Base-by-base conservation (phyloP, 2,797 vertebrate species). In the Schizopygopsis pylzovi region DNA sequence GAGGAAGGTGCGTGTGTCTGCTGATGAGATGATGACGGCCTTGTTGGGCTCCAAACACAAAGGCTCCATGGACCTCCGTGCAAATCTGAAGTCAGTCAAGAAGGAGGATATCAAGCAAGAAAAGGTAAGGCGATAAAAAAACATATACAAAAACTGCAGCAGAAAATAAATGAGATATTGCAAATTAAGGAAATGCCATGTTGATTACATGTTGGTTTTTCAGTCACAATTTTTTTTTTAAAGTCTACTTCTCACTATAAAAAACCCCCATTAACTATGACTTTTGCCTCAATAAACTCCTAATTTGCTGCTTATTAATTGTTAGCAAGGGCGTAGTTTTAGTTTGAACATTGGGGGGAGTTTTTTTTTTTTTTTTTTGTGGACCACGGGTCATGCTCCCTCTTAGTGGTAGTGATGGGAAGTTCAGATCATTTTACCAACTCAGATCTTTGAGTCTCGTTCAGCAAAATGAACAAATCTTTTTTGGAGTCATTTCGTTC, bases 41-140 rank as follows among this genome's bases (percentile, higher is more conserved):
- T 93, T 96, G 11, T 93, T 96, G 86, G 96, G 96, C 81, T 96
- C 95, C 89, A 96, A 96, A 84, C 96, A 96, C 92, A 96, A 96
- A 86, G 94, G 94, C 87, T 96, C 95, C 4, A 95, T 96, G 95
- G 96, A 96, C 88, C 94, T 96, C 33, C 89, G 96, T 79, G 92
- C 95, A 83, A 96, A 96, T 91, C 94, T 96, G 22, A 96, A 96
- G 90, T 96, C 95, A n/a, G 96, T 96, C 75, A 96, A 96, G 91
- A 96, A 96, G 83, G 96, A 96, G 87, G 96, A 96, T 9, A 94
- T 94, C 89, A 96, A 96, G 89, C 90, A 91, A 90, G 96, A 96
- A 90, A 96, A 96, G 95, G 96, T 96, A 87, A 5, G 4, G 54
- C 0, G 4, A n/a, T 22, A 61, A n/a, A n/a, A 56, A n/a, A n/a